Conservation (phyloP, 2,797 vertebrate species). For the Lacerta agilis region DNA sequence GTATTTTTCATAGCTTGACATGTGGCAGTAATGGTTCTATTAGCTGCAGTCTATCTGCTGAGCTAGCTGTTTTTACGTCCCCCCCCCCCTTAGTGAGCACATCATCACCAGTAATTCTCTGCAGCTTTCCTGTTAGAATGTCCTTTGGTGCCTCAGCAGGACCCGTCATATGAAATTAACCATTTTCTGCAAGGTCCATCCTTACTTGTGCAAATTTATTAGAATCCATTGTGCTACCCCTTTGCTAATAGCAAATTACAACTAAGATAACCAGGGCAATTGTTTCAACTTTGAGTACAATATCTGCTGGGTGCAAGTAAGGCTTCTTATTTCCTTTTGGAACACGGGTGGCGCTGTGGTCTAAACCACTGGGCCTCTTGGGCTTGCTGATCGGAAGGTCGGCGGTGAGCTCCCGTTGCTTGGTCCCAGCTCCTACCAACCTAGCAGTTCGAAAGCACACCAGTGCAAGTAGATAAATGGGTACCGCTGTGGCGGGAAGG, state of each 20-base stretch:
- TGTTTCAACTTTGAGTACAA: slow-evolving; percentile 74
- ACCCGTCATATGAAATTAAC: slow-evolving; percentile 93
- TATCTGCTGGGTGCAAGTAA: slow-evolving; percentile 45
- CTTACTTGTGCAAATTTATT: slow-evolving; percentile 88
- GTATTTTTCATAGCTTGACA: slow-evolving; percentile 81
- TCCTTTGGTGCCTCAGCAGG: slow-evolving; percentile 87
- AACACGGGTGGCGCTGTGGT: too few relatives aligned
- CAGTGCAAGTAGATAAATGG: too few relatives aligned
- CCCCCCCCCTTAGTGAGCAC: slow-evolving; percentile 68
- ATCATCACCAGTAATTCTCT: slow-evolving; percentile 73
- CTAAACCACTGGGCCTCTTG: too few relatives aligned
- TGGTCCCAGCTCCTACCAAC: too few relatives aligned
- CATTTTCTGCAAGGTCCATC: slow-evolving; percentile 82
- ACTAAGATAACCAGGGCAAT: slow-evolving; percentile 80
- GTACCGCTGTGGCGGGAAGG: too few relatives aligned
- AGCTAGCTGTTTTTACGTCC: slow-evolving; percentile 79
- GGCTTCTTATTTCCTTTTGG: not conserved
- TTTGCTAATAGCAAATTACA: slow-evolving; percentile 87
- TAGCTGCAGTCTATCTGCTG: slow-evolving; percentile 87
- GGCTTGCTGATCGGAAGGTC: too few relatives aligned
- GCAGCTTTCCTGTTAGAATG: slow-evolving; percentile 78
- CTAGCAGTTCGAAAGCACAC: too few relatives aligned
- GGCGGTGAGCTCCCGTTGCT: too few relatives aligned
- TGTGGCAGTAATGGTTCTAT: slow-evolving; percentile 87
- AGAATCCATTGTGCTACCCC: slow-evolving; percentile 84